These are phyloP conservation scores for Sardinella longiceps DNA, from an alignment of 2,797 vertebrate species.

Conservation along the genomic window DNA sequence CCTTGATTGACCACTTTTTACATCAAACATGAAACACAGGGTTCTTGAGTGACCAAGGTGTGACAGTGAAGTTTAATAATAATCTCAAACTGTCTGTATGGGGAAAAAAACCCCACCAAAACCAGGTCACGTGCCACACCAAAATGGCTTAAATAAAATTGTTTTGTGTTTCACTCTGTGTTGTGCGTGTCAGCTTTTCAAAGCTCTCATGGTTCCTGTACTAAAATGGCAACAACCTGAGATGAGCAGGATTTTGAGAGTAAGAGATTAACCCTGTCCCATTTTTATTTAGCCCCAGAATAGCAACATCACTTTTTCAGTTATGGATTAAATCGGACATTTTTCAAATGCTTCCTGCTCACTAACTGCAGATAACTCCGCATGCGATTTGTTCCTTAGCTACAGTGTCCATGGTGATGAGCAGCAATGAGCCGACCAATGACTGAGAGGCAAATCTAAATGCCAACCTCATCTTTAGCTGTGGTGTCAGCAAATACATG, in stretches of 20 bases:
- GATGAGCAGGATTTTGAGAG: slow-evolving; percentile 45
- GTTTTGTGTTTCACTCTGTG: background rate
- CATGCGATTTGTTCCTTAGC: slow-evolving; percentile 32
- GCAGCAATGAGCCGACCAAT: slow-evolving; percentile 11
- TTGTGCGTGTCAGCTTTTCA: background rate
- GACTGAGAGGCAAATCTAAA: slow-evolving; percentile 21
- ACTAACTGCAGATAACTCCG: slow-evolving; percentile 37
- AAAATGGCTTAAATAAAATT: background rate
- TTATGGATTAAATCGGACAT: slow-evolving; percentile 45
- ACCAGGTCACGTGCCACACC: background rate
- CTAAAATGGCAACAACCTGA: slow-evolving; percentile 47
- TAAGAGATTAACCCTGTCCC: slow-evolving; percentile 41
- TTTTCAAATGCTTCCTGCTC: slow-evolving; percentile 46
- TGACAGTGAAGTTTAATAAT: background rate
- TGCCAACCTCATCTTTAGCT: slow-evolving; percentile 7
- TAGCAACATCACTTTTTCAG: slow-evolving; percentile 50
- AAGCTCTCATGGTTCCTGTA: slow-evolving; percentile 28
- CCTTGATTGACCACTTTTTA: background rate
- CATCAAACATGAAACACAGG: background rate
- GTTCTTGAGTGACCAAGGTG: background rate
- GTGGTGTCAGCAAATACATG: background rate
- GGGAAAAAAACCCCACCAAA: background rate
- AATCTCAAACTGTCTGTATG: background rate
- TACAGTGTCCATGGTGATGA: slow-evolving; percentile 42
- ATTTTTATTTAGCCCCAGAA: slow-evolving; percentile 51